phyloP scores from a whole-genome alignment of 2,888 invertebrate species.

The Polymixis lichenea region DNA sequence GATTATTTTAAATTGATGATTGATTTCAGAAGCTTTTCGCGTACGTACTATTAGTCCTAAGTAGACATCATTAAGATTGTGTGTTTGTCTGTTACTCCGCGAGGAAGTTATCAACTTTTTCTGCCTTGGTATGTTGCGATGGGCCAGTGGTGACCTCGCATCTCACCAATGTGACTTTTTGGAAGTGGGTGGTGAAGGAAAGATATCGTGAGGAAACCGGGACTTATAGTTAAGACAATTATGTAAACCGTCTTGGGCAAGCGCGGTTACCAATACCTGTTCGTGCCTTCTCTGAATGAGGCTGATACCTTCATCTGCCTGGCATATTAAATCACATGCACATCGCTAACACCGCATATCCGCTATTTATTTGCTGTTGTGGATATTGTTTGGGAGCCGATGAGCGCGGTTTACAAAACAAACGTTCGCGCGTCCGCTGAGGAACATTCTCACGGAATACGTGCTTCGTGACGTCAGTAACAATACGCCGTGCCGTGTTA shows the following conservation, averaged over 20 bases:
- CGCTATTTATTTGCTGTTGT: conserved; percentile 59
- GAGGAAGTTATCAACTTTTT: background rate
- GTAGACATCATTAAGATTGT: background rate
- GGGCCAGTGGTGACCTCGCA: too few species aligned
- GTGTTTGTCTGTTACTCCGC: background rate
- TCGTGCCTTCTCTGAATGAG: background rate
- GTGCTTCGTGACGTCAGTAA: conserved; percentile 56
- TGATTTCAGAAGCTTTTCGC: background rate
- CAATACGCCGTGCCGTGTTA: conserved; percentile 29
- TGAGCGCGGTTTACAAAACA: conserved; percentile 64
- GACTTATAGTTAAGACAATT: background rate
- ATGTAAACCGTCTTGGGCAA: background rate
- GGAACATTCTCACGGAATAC: conserved; percentile 57
- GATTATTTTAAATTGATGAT: background rate
- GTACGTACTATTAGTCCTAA: background rate
- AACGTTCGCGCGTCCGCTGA: conserved; percentile 57
- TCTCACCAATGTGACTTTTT: too few species aligned
- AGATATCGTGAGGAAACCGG: background rate
- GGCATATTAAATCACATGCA: conserved; percentile 2
- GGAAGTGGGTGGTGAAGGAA: background rate
- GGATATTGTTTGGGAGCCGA: conserved; percentile 55
- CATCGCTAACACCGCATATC: conserved; percentile 46
- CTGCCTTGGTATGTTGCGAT: too few species aligned
- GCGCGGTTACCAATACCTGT: background rate
- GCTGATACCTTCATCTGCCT: background rate